Evolutionary conservation across 1,140 invertebrate species (phyloP), one percentile per base, ranked within the genome.

Genomic region (Pararge aegeria): DNA sequence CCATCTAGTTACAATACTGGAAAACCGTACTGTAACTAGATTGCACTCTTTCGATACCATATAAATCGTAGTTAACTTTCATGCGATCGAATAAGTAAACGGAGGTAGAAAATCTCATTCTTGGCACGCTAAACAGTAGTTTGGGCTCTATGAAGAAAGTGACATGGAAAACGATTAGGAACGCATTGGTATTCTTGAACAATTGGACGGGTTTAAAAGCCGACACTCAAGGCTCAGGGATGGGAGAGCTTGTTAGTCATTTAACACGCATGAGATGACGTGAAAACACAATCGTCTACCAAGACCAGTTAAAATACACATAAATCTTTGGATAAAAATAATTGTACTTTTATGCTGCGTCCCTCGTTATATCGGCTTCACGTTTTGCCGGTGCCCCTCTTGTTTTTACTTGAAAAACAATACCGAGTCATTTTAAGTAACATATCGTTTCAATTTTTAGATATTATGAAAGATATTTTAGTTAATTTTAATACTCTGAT

Each of bases 341-440:
- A 80, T 60, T 75, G 78, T 87, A 87, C 80, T 85, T 83, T 83
- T 72, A 59, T 54, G 78, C 68, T 58, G 80, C 75, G 68, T 79
- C 75, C 73, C 70, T 73, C 69, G 72, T 68, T 55, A 55, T 71
- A 69, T 61, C 66, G 55, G 65, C 30, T 78, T 83, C 78, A 81
- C 71, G 70, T 78, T 80, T 82, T 80, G 76, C 67, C 71, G 72
- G 68, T 48, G 77, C 75, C 73, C 69, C 81, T 78, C 82, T 83
- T 83, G 75, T 61, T 59, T 80, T 81, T 78, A 83, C 80, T 87
- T 87, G 79, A 85, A 87, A 80, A 83, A 80, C 57, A 84, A 82
- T 72, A 81, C 58, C 64, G 64, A 63, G 72, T 69, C 38, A 54
- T 42, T 54, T 59, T 61, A 27, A 54, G 42, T 61, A 61, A 38